phyloP scores from a whole-genome alignment of 2,113 vertebrate genomes.

The Lichenostomus cassidix region DNA sequence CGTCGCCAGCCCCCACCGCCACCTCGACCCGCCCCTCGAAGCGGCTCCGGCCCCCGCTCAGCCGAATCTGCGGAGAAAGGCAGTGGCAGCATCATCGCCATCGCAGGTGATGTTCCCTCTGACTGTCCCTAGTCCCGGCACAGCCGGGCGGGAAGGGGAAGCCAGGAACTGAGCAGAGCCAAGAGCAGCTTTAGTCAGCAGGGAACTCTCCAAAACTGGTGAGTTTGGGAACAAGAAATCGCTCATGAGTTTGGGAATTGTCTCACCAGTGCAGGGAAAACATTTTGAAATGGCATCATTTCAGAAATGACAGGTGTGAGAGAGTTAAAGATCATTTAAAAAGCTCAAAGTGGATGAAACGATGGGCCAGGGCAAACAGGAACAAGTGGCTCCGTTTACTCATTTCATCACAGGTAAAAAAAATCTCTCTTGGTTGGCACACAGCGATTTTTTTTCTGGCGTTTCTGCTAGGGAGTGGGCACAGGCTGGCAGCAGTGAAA shows the following conservation, averaged over 20 bases:
- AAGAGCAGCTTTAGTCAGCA: neutral
- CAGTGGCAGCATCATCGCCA: neutral
- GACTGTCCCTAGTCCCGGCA: neutral
- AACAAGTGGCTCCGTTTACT: rapidly evolving
- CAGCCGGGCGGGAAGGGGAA: neutral
- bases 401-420: neutral
- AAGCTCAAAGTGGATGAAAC: neutral
- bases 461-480: neutral
- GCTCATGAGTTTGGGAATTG: neutral
- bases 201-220: neutral
- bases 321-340: neutral
- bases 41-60: constrained; percentile 88
- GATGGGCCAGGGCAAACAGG: neutral
- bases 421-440: neutral
- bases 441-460: neutral
- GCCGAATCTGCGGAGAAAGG: constrained; percentile 84
- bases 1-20: constrained; percentile 63
- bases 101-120: neutral
- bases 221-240: neutral
- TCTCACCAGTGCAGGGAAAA: neutral
- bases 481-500: neutral
- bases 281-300: neutral
- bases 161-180: neutral
- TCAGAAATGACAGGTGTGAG: neutral
- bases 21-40: constrained; percentile 94